phyloP scores from a whole-genome alignment of 2,888 invertebrate species.

The Sericinus montela region DNA sequence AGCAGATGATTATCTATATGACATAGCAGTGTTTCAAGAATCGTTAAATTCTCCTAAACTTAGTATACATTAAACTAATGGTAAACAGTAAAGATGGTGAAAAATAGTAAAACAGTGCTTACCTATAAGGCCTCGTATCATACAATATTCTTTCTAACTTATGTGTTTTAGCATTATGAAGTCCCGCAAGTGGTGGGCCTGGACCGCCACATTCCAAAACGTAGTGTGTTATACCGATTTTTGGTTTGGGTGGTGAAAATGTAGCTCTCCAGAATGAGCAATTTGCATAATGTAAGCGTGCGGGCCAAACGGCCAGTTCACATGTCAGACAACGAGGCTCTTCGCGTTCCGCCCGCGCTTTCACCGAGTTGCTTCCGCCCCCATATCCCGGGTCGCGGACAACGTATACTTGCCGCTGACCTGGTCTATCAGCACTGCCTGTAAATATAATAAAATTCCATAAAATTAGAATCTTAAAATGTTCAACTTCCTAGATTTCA shows the following conservation, averaged over 20 bases:
- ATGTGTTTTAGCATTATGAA: constrained; percentile 87
- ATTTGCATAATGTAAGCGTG: constrained; percentile 88
- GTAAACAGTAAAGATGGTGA: too few relatives aligned
- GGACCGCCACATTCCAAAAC: constrained; percentile 96
- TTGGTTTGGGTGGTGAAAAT: constrained; percentile 79
- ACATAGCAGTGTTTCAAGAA: too few relatives aligned
- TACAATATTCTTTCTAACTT: constrained; percentile 87
- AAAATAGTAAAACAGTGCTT: constrained; percentile 22
- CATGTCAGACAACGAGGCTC: constrained; percentile 94
- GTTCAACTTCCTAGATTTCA: background rate
- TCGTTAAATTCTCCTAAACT: too few relatives aligned
- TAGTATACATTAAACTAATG: too few relatives aligned
- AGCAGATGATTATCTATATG: too few relatives aligned
- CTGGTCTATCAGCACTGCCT: constrained; percentile 91
- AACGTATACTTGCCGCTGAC: constrained; percentile 93
- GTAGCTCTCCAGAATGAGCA: constrained; percentile 92
- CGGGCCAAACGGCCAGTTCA: constrained; percentile 89
- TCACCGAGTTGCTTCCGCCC: constrained; percentile 69
- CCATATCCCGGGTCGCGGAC: constrained; percentile 87
- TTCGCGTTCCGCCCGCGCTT: constrained; percentile 75
- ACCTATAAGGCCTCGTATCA: constrained; percentile 85
- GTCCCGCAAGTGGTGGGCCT: constrained; percentile 90
- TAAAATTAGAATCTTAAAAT: background rate
- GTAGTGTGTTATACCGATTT: constrained; percentile 79
- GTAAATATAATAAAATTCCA: constrained; percentile 3